Percentiles rank a stretch among this genome's conserved stretches.
Evolutionary conservation across 2,888 invertebrate species (phyloP).

Genomic region (Ypsolopha sequella): DNA sequence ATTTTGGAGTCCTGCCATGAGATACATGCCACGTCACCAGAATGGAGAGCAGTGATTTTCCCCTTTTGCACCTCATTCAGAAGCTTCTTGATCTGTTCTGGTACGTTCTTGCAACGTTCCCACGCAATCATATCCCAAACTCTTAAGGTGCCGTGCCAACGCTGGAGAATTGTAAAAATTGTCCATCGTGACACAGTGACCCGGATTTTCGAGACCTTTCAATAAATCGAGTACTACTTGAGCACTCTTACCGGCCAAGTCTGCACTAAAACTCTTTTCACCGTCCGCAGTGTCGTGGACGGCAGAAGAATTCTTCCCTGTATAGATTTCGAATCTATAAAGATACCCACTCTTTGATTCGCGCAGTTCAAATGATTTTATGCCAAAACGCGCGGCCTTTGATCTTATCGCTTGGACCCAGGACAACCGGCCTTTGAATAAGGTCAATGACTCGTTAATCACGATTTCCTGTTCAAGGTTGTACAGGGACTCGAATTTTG

Average conservation of each 20-base stretch:
- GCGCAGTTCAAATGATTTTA: conserved; percentile 16
- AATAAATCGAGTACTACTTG: conserved; percentile 8
- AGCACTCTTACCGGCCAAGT: conserved; percentile 10
- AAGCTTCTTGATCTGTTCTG: too few relatives aligned
- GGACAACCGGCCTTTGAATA: conserved; percentile 14
- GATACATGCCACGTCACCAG: too few relatives aligned
- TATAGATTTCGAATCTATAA: conserved; percentile 10
- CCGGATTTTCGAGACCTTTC: background rate
- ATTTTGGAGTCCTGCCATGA: too few relatives aligned
- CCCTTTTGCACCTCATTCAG: too few relatives aligned
- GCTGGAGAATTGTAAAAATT: conserved; percentile 13
- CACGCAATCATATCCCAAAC: too few relatives aligned
- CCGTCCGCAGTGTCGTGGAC: background rate
- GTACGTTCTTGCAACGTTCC: too few relatives aligned
- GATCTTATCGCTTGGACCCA: conserved; percentile 12
- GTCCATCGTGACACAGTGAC: conserved; percentile 12
- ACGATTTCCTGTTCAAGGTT: conserved; percentile 6
- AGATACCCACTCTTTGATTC: conserved; percentile 15
- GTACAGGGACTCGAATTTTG: background rate
- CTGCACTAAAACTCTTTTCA: conserved; percentile 4
- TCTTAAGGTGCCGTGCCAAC: too few relatives aligned
- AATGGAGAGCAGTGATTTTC: too few relatives aligned
- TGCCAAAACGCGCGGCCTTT: conserved; percentile 13
- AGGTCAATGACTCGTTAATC: conserved; percentile 16
- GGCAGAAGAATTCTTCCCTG: conserved; percentile 7